Base-by-base conservation (phyloP, 2,888 invertebrate species). In the Archaeoteleia sp. region DNA sequence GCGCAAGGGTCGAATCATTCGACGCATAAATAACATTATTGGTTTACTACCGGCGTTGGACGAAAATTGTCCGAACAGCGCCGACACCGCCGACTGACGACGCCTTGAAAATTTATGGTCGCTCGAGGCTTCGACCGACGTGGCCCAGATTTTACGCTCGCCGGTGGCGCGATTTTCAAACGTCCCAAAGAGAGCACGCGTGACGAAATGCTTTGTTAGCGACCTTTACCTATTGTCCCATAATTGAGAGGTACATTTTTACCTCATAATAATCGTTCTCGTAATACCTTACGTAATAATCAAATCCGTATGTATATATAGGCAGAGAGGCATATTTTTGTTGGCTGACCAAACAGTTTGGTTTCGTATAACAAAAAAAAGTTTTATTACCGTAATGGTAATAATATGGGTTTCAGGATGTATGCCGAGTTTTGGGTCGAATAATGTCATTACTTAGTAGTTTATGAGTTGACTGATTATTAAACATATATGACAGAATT, bases 11-110 rank as follows among this genome's bases (percentile, higher is more conserved):
- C 78, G 74, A 77, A 83, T 83, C 73, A 83, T 84, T 82, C 73
- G 70, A 75, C 70, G 72, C 78, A 77, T 79, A 83, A 83, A 84
- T 82, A 83, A 81, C 78, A 83, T 84, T 82, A 84, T 83, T 78
- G 82, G 80, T 82, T 83, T 83, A 81, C 75, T 69, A 51, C 68
- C 58, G 61, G 72, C 62, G 70, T 68, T 62, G 63, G 62, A 67
- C 70, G 45, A 39, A 61, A 67, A 68, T 46, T 35, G 43, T 34
- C 23, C 40, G 43, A 13, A 14, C 13, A 29, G 30, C 32, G 34
- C 46, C 46, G 20, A n/a, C 46, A 29, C 46, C 8, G 20, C 25
- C 8, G 15, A 15, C 30, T 30, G 37, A 42, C 39, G 34, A 40
- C 34, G 29, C 14, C 49, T 34, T 27, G 14, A 35, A 55, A 60